Base-by-base conservation (phyloP, 2,888 invertebrate genomes). In the Microchrysa polita region DNA sequence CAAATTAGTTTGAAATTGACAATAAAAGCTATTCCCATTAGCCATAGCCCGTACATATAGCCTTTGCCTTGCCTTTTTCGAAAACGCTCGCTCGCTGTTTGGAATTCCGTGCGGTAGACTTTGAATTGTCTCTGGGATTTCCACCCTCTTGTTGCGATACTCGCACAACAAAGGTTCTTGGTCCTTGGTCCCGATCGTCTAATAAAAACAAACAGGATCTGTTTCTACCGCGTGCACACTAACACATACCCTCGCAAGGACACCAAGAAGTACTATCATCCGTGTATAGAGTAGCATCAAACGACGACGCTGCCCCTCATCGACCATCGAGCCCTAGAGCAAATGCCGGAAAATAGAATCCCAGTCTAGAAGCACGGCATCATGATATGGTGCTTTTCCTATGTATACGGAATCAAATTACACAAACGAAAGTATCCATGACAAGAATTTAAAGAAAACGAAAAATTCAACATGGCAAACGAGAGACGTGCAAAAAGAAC, bases 351-450 rank as follows among this genome's bases (percentile, higher is more conserved):
- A 48, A 48, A 48, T 48, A 10, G 14, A 48, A 48, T 55, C 55
- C 22, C 18, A 2, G 55, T 10, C 5, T 20, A n/a, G 55, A 20
- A 48, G 65, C 20, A 9, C 44, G 42, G 48, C 65, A 65, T 1
- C 65, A 48, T 20, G 44, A 65, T 65, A 44, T 48, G n/a, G 34
- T 22, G 12, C 10, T 65, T 44, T 44, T 2, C 22, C 12, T n/a
- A n/a, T n/a, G n/a, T n/a, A n/a, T n/a, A n/a, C n/a, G 44, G 48
- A 67, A 73, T 69, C 63, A 60, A 67, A 69, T 63, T 69, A 74
- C 44, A 67, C 61, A 67, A 67, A 53, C 55, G 44, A 57, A 73
- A 73, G 75, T 75, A 75, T 75, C 75, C 73, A 75, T 75, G 75
- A 69, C 75, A 73, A 23, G 57, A 73, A 73, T 67, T 69, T 57